Percentiles rank a stretch among this genome's conserved stretches.
Conservation (phyloP, 2,113 vertebrate genomes). For the Ancistrus triradiatus region DNA sequence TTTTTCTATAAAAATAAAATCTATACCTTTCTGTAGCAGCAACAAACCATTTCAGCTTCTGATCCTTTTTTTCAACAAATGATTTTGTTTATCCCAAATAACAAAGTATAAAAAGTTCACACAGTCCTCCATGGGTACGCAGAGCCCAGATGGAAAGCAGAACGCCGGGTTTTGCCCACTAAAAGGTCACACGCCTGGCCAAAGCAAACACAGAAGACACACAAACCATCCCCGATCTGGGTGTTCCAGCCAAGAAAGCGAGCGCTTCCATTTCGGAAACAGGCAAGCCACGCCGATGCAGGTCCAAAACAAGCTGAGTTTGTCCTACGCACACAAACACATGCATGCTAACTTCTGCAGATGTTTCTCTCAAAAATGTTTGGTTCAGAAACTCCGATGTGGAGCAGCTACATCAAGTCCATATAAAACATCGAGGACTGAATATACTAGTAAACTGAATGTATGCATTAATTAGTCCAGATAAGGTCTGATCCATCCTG, state of each 20-base stretch:
- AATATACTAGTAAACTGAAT: too few species aligned
- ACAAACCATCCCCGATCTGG: slow-evolving; percentile 21
- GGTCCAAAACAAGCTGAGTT: slow-evolving; percentile 44
- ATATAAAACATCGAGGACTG: too few species aligned
- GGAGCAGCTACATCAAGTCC: too few species aligned
- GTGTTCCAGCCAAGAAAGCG: slow-evolving; percentile 19
- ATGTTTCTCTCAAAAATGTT: background rate
- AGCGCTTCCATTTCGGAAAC: slow-evolving; percentile 28
- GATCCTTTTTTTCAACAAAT: too few species aligned
- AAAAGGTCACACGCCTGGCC: slow-evolving; percentile 24
- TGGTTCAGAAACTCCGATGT: background rate
- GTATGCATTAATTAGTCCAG: too few species aligned
- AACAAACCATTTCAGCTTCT: too few species aligned
- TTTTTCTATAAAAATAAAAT: too few species aligned
- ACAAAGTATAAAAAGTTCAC: too few species aligned
- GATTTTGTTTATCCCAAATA: too few species aligned
- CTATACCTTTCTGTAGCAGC: too few species aligned
- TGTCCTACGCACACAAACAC: slow-evolving; percentile 29
- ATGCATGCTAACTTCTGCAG: slow-evolving; percentile 15
- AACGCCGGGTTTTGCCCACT: slow-evolving; percentile 14
- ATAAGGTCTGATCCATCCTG: too few species aligned
- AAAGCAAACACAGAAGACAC: slow-evolving; percentile 30
- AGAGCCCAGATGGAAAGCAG: slow-evolving; percentile 18
- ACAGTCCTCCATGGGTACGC: background rate
- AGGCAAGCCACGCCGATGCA: slow-evolving; percentile 24